Conservation (phyloP, 2,113 vertebrate species). For the Chloebia gouldiae region DNA sequence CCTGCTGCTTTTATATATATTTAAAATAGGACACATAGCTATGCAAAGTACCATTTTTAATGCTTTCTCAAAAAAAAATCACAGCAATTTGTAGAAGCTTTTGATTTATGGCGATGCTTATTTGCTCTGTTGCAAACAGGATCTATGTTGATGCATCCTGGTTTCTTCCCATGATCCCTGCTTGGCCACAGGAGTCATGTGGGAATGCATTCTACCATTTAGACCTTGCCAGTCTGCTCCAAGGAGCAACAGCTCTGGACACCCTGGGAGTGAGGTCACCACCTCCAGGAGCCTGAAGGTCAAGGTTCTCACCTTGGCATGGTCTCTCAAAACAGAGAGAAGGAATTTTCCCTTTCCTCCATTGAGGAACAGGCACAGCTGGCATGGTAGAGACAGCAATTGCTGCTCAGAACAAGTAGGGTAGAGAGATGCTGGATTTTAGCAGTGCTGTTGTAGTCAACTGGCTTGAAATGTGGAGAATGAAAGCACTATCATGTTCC, state of each 20-base stretch:
- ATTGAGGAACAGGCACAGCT: accelerated
- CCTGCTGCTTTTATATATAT: not conserved
- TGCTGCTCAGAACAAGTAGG: not conserved
- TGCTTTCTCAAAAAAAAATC: not conserved
- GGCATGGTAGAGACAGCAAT: accelerated
- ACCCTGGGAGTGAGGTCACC: not conserved
- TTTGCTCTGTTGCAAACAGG: not conserved
- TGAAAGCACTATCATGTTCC: not conserved
- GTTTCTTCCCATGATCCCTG: not conserved
- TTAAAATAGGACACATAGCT: not conserved
- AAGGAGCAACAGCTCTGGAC: not conserved
- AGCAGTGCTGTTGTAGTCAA: not conserved
- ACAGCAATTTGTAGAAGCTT: not conserved
- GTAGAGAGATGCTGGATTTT: not conserved
- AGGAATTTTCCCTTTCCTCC: not conserved
- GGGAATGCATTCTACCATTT: accelerated
- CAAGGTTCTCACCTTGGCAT: not conserved
- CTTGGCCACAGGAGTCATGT: not conserved
- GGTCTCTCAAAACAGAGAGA: not conserved
- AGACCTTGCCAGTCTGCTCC: not conserved
- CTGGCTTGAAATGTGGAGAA: not conserved
- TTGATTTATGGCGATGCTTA: not conserved
- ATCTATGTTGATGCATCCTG: accelerated
- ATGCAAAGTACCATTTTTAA: not conserved
- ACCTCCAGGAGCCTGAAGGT: not conserved